These are phyloP conservation scores for Sternotherus odoratus DNA, from an alignment of 2,797 vertebrate species.

Conservation along the genomic window DNA sequence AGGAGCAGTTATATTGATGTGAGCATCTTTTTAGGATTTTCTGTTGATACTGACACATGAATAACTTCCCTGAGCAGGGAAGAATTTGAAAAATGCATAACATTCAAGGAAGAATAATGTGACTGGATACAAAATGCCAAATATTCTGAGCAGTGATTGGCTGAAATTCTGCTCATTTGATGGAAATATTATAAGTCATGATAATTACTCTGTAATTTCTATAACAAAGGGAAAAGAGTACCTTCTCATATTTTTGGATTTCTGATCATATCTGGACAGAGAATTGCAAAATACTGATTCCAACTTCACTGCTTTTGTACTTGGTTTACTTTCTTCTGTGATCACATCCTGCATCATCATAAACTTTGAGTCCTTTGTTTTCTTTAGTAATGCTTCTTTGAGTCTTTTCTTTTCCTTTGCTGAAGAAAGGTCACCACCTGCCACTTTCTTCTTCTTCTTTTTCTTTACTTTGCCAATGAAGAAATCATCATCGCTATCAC, in stretches of 20 bases:
- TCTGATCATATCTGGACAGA: constrained; percentile 78
- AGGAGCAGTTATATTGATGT: background rate
- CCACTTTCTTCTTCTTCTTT: constrained; percentile 88
- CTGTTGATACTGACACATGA: background rate
- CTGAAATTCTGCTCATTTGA: background rate
- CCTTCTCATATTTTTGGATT: constrained; percentile 71
- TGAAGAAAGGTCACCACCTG: constrained; percentile 36
- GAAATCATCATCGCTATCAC: constrained; percentile 88
- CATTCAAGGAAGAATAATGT: background rate
- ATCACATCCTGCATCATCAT: background rate
- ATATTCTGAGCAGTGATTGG: background rate
- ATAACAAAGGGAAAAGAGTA: constrained; percentile 31
- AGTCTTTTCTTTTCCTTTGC: constrained; percentile 40
- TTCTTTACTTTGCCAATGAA: constrained; percentile 93
- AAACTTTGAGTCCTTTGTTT: background rate
- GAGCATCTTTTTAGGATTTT: background rate
- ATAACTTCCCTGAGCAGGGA: background rate
- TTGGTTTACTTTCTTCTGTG: constrained; percentile 68
- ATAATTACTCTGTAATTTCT: background rate
- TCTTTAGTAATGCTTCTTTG: constrained; percentile 26
- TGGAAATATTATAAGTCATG: background rate
- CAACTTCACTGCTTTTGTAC: constrained; percentile 74
- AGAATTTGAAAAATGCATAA: background rate
- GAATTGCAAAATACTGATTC: constrained; percentile 89
- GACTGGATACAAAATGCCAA: background rate